Evolutionary conservation across 2,797 vertebrate genomes (phyloP), one percentile per base, ranked within the genome.

Genomic region (Dromococcyx pavoninus): DNA sequence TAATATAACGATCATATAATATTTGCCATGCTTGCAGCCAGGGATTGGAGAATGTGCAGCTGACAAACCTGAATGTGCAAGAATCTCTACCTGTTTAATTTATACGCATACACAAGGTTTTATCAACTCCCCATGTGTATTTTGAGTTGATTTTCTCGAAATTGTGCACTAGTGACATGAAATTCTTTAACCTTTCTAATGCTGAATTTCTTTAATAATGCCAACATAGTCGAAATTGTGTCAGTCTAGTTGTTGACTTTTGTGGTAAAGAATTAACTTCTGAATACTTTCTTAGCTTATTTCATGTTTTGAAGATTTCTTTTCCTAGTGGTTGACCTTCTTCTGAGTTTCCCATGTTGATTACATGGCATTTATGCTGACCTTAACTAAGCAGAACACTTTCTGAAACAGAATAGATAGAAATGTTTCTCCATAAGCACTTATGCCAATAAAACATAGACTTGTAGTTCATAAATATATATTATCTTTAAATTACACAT

Each of bases 331-430:
- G 8, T 71, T 93, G 96, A 90, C 78, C 46, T 85, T 69, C 78
- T 96, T 80, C 46, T 44, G 72, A 74, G 93, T 94, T 96, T 96
- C 79, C 86, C 72, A 17, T 21, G 43, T 93, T 92, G 95, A 96
- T 97, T 96, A 83, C 46, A 5, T 78, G 92, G 81, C 88, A 94
- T 95, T 96, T 85, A 44, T 93, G 66, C 66, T 83, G 92, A 74
- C 92, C 95, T 94, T 93, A 93, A 95, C 81, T 62, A 81, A 94
- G 78, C 56, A 93, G 57, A 90, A 53, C 35, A 13, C 48, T 88
- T 94, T 96, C 94, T 94, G 58, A 83, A 82, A 23, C 44, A 50
- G 53, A 95, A 89, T 85, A 96, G 94, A 92, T 85, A 92, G 93
- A 94, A 96, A 88, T 83, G 33, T 96, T 97, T 94, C 88, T 74